These are phyloP conservation scores for Hippocampus comes DNA, from an alignment of 2,113 vertebrate genomes.

Conservation along the genomic window DNA sequence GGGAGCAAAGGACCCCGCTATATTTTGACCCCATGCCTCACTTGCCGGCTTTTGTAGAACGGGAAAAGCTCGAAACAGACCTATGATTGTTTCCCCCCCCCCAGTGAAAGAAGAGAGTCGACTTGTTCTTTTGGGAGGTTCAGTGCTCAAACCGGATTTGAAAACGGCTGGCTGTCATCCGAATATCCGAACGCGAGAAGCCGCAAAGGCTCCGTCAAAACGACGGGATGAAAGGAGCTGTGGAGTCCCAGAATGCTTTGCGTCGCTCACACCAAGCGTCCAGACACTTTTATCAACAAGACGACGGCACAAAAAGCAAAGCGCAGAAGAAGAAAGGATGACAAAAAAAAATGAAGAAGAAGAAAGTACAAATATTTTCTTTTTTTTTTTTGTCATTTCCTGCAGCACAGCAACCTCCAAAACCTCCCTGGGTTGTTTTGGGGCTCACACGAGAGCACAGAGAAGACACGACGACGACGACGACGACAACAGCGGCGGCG, in stretches of 20 bases:
- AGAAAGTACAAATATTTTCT: conserved; percentile 82
- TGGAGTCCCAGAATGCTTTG: conserved; percentile 79
- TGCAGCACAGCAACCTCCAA: conserved; percentile 96
- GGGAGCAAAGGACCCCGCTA: no score
- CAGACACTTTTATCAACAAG: conserved; percentile 97
- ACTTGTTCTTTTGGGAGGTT: not conserved
- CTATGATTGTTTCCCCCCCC: no score
- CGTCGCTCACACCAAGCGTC: conserved; percentile 87
- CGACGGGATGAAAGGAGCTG: conserved; percentile 76
- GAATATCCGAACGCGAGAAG: conserved; percentile 30
- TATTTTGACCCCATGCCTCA: no score
- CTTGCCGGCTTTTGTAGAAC: no score
- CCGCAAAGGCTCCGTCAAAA: conserved; percentile 80
- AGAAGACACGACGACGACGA: conserved; percentile 83
- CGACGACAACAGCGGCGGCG: conserved; percentile 82
- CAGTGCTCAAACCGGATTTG: not conserved
- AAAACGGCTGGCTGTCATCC: not conserved
- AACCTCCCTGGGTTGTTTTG: conserved; percentile 1
- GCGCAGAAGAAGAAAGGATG: conserved; percentile 78
- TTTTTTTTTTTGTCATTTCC: conserved; percentile 82
- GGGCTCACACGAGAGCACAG: conserved; percentile 87
- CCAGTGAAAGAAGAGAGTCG: no score
- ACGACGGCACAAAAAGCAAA: conserved; percentile 99
- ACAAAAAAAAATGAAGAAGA: conserved; percentile 87
- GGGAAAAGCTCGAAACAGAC: no score